phyloP scores from a whole-genome alignment of 2,113 vertebrate genomes.

The Martes martes region DNA sequence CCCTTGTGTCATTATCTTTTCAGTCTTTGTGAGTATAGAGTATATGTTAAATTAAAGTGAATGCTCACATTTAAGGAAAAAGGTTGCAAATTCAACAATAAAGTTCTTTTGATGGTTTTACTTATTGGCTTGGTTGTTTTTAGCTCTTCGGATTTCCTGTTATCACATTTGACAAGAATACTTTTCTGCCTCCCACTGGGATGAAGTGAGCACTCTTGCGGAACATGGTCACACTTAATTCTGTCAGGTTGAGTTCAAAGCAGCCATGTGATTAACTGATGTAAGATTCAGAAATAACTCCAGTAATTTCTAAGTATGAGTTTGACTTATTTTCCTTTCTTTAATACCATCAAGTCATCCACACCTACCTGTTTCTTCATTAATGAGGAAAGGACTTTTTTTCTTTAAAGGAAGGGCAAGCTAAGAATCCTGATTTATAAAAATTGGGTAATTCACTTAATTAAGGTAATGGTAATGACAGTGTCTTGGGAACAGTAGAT shows the following conservation, averaged over 20 bases:
- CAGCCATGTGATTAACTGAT: background rate
- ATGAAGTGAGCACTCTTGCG: background rate
- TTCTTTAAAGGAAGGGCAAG: conserved; percentile 1
- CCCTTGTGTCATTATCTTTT: conserved; percentile 20
- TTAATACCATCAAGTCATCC: background rate
- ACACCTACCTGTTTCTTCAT: background rate
- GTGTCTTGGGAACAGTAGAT: background rate
- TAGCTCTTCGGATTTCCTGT: background rate
- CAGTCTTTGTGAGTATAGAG: background rate
- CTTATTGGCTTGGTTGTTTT: background rate
- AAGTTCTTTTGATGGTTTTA: background rate
- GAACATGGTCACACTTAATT: background rate
- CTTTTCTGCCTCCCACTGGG: background rate
- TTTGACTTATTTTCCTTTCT: conserved; percentile 32
- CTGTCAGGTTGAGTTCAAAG: background rate
- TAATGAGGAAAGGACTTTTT: background rate
- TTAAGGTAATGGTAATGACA: background rate
- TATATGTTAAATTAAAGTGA: background rate
- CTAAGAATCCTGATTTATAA: conserved; percentile 16
- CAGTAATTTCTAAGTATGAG: background rate
- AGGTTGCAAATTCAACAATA: background rate
- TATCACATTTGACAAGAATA: background rate
- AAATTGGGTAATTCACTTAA: background rate
- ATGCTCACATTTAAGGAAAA: conserved; percentile 13
- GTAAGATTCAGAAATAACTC: conserved; percentile 7